Evolutionary conservation across 2,797 vertebrate genomes (phyloP).

Genomic region (Tenualosa thibaudeaui): DNA sequence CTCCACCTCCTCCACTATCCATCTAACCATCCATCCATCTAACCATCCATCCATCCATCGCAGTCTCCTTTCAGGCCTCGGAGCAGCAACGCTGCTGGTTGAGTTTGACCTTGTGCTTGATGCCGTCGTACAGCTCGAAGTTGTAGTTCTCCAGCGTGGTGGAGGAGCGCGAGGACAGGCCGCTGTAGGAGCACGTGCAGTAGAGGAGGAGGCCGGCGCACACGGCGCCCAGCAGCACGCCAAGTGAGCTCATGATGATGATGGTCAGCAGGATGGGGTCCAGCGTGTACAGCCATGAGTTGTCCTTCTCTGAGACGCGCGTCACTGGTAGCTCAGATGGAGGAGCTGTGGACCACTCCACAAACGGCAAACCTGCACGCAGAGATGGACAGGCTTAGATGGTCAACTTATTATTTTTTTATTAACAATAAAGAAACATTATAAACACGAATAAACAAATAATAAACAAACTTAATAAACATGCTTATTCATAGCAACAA

Average conservation of each 20-base stretch:
- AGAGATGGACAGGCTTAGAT: background rate
- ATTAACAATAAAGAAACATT: background rate
- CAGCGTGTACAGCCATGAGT: constrained; percentile 91
- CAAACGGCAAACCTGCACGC: constrained; percentile 71
- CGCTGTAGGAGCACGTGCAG: constrained; percentile 92
- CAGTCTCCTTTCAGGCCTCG: constrained; percentile 65
- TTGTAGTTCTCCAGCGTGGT: constrained; percentile 99
- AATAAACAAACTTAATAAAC: background rate
- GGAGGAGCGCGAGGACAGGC: constrained; percentile 93
- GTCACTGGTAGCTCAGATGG: constrained; percentile 81
- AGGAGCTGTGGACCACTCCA: constrained; percentile 78
- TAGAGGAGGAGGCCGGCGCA: constrained; percentile 93
- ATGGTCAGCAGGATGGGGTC: constrained; percentile 98
- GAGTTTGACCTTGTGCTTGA: constrained; percentile 99
- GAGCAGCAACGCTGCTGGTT: constrained; percentile 98
- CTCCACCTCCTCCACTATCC: background rate
- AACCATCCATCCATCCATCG: background rate
- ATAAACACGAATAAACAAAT: too few relatives aligned
- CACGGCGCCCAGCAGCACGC: constrained; percentile 89
- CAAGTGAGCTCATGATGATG: constrained; percentile 96
- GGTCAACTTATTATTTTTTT: background rate
- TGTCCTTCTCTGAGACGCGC: constrained; percentile 79
- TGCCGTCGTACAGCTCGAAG: constrained; percentile 95
- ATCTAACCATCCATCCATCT: background rate
- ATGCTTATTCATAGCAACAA: background rate